Base-by-base conservation (phyloP, 1,140 invertebrate genomes). In the Polypedilum vanderplanki region DNA sequence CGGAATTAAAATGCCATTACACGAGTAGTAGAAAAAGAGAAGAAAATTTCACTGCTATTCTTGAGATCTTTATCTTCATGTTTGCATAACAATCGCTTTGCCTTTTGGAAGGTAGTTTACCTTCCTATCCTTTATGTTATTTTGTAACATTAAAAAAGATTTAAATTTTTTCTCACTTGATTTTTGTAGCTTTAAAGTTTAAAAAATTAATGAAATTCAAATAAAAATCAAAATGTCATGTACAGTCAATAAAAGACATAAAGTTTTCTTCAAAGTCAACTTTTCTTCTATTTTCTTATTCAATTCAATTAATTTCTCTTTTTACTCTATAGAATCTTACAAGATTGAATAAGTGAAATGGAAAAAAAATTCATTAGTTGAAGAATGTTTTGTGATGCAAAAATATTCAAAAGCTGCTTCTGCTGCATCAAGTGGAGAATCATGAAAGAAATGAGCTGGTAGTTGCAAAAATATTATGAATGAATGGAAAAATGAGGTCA, bases 1-100 rank as follows among this genome's bases (percentile, higher is more conserved):
- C n/a, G 46, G 46, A 57, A 57, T 57, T 57, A 57, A 57, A 57
- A 57, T 57, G 46, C 46, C 46, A 57, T 57, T 57, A 57, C n/a
- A n/a, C 41, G 41, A 46, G 41, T 8, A 3, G 1, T 1, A 57
- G 46, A n/a, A 57, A 57, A 5, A 33, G 46, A 15, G 46, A 57
- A 10, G 41, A 3, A 46, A 57, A 57, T 57, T 33, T 33, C 24
- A 33, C 24, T 33, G 24, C 24, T 5, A 33, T 33, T 33, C 24
- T 33, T 33, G 24, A 33, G 24, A 33, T 33, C 24, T 33, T 33
- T 33, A 33, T 33, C 24, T 33, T 33, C 24, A 33, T 33, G 24
- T 33, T 33, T 33, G 24, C 24, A 33, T 33, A 33, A 33, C 24
- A 33, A 33, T 33, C 24, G 24, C 24, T 33, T 33, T 5, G 5